Evolutionary conservation across 2,888 invertebrate species (phyloP).

Genomic region (Emmelina monodactyla): DNA sequence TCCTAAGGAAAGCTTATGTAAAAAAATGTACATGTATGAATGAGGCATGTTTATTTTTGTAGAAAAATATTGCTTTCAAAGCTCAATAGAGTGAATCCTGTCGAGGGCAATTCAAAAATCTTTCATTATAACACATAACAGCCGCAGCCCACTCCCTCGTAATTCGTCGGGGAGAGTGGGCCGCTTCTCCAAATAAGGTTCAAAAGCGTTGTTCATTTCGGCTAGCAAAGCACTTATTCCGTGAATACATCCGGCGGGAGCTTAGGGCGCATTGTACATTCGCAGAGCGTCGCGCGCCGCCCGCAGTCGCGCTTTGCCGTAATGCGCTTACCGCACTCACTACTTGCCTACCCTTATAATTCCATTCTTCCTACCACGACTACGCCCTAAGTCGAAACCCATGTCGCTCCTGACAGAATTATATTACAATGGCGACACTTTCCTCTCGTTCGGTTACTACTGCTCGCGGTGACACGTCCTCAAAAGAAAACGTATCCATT

Average conservation of each 20-base stretch:
- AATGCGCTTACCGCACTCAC: constrained; percentile 54
- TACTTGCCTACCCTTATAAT: constrained; percentile 46
- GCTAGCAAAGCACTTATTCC: constrained; percentile 46
- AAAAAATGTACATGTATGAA: too few species aligned
- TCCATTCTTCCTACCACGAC: constrained; percentile 39
- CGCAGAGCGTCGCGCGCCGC: constrained; percentile 36
- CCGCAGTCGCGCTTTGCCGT: constrained; percentile 41
- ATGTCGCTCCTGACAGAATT: constrained; percentile 32
- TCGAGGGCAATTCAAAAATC: constrained; percentile 20
- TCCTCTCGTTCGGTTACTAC: background rate
- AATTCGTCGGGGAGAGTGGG: constrained; percentile 34
- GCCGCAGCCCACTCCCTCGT: constrained; percentile 21
- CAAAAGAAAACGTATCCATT: background rate
- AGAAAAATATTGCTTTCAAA: constrained; percentile 18
- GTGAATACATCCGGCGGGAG: constrained; percentile 41
- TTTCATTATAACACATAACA: constrained; percentile 25
- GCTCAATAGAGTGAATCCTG: constrained; percentile 20
- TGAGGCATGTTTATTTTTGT: too few species aligned
- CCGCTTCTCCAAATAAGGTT: constrained; percentile 37
- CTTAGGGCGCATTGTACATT: constrained; percentile 55
- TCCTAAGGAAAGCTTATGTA: too few species aligned
- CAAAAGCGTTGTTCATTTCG: constrained; percentile 46
- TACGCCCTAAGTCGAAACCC: constrained; percentile 50
- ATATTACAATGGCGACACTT: constrained; percentile 20
- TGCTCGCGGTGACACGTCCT: background rate